A percentile compares a stretch with the other conserved stretches of the same genome.
These are phyloP conservation scores for Invenusta paracnida DNA, from an alignment of 2,888 invertebrate genomes.

Conservation along the genomic window DNA sequence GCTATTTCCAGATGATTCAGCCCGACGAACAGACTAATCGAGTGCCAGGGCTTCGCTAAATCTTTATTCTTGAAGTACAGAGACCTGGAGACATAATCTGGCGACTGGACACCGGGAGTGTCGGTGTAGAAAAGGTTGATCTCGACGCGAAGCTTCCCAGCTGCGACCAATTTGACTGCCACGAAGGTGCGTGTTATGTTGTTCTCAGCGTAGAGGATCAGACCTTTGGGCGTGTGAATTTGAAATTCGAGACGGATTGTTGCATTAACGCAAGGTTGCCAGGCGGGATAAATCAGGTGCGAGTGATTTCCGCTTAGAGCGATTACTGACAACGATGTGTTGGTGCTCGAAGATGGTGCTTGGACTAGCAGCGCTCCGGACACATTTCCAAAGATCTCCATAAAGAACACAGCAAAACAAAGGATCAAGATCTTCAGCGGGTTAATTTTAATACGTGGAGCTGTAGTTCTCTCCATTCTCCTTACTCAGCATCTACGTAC, in stretches of 20 bases:
- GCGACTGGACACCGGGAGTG: not conserved
- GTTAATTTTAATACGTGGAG: too few species aligned
- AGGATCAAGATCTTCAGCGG: too few species aligned
- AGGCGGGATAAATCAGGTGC: conserved; percentile 24
- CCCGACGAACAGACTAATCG: not conserved
- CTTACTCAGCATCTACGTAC: too few species aligned
- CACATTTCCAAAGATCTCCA: too few species aligned
- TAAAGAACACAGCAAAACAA: too few species aligned
- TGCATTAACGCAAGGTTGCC: conserved; percentile 25
- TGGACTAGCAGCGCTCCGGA: too few species aligned
- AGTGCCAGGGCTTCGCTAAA: not conserved
- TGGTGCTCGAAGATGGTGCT: too few species aligned
- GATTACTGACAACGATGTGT: not conserved
- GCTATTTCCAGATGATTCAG: not conserved
- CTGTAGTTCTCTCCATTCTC: too few species aligned
- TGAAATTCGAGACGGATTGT: not conserved
- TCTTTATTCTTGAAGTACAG: not conserved
- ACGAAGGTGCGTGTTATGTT: conserved; percentile 8
- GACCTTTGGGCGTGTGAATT: not conserved
- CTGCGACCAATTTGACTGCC: not conserved
- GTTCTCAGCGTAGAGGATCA: conserved; percentile 27
- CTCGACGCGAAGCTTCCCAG: not conserved
- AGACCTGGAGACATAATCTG: not conserved
- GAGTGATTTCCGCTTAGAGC: conserved; percentile 24
- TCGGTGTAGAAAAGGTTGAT: not conserved